A percentile compares a stretch with the other conserved stretches of the same genome.
These are phyloP conservation scores for Ivindomyrus marchei DNA, from an alignment of 2,113 vertebrate species.

Conservation along the genomic window DNA sequence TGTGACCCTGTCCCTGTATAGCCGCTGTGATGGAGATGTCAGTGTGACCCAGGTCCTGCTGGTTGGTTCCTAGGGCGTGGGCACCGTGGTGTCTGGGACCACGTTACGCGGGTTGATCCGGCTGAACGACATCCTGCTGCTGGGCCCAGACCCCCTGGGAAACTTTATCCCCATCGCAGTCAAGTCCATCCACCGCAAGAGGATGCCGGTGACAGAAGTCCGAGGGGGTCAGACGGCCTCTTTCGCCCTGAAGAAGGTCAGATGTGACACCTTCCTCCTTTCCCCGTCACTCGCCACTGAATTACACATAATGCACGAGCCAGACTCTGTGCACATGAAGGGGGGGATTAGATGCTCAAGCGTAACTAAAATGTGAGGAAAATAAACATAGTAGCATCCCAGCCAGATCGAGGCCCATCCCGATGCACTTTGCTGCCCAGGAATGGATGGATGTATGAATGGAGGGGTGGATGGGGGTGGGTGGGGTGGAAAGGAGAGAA, in stretches of 20 bases:
- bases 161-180: constrained; percentile 83
- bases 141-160: constrained; percentile 85
- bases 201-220: constrained; percentile 90
- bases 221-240: constrained; percentile 89
- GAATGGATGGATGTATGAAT: not conserved
- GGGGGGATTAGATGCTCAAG: constrained; percentile 60
- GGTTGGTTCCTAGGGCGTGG: constrained; percentile 70
- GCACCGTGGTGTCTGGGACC: constrained; percentile 90
- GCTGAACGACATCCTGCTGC: constrained; percentile 81
- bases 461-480: too few relatives aligned
- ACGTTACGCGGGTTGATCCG: constrained; percentile 85
- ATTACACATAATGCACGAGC: not conserved
- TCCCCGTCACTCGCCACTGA: not conserved
- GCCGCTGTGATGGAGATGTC: not conserved
- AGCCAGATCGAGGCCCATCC: not conserved
- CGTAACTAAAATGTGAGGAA: not conserved
- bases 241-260: constrained; percentile 89
- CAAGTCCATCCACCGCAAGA: constrained; percentile 92
- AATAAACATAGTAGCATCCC: not conserved
- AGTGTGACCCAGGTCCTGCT: not conserved
- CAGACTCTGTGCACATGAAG: not conserved
- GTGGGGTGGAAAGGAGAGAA: not conserved
- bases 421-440: not conserved
- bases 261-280: not conserved
- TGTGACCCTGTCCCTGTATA: not conserved